phyloP scores from a whole-genome alignment of 2,113 vertebrate genomes.

The Clarias batrachus region DNA sequence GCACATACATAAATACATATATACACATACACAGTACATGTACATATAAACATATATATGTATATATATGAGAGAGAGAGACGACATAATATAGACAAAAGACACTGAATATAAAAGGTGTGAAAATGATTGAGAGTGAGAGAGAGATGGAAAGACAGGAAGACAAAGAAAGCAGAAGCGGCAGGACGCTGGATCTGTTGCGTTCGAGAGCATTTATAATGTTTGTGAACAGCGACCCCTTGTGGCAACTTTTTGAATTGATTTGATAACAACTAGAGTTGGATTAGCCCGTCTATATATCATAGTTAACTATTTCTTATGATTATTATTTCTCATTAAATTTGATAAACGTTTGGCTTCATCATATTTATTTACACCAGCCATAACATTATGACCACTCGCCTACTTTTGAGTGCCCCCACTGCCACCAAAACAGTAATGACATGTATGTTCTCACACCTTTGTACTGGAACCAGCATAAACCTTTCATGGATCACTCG shows the following conservation, averaged over 20 bases:
- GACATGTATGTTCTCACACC: too few relatives aligned
- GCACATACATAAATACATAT: too few relatives aligned
- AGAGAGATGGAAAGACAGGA: neutral
- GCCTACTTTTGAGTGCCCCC: too few relatives aligned
- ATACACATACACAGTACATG: too few relatives aligned
- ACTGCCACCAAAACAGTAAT: too few relatives aligned
- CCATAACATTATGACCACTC: too few relatives aligned
- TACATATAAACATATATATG: too few relatives aligned
- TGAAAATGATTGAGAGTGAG: neutral
- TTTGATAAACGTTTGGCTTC: neutral
- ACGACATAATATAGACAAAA: neutral
- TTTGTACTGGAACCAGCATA: too few relatives aligned
- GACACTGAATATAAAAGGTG: too few relatives aligned
- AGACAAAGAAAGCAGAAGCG: neutral
- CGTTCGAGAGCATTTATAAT: neutral
- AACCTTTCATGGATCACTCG: too few relatives aligned
- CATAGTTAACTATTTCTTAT: neutral
- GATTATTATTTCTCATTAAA: too few relatives aligned
- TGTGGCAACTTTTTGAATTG: neutral
- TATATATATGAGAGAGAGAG: too few relatives aligned
- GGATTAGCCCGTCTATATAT: neutral
- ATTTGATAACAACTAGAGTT: neutral
- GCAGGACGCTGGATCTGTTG: neutral
- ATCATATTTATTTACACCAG: neutral
- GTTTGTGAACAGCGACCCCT: conserved; percentile 51